Percentiles rank a stretch among this genome's conserved stretches.
phyloP scores from a whole-genome alignment of 1,140 invertebrate species.

The Agraylea sexmaculata region DNA sequence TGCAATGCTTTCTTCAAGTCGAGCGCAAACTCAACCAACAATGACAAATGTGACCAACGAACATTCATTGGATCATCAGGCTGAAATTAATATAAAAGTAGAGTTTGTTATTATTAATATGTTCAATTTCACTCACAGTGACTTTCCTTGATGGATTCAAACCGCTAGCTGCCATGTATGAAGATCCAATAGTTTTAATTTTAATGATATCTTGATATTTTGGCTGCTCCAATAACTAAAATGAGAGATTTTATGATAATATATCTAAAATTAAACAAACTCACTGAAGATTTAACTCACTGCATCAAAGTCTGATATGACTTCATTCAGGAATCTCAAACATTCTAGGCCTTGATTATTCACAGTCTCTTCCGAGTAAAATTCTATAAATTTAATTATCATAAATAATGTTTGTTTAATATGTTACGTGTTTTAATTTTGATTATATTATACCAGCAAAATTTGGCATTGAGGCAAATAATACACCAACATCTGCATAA shows the following conservation, averaged over 20 bases:
- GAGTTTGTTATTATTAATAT: not conserved
- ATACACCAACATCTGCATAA: constrained; percentile 81
- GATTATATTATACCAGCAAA: constrained; percentile 54
- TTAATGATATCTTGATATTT: constrained; percentile 88
- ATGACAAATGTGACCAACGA: constrained; percentile 72
- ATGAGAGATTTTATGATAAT: constrained; percentile 20
- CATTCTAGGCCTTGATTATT: constrained; percentile 95
- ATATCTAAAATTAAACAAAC: constrained; percentile 10
- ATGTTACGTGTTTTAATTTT: not conserved
- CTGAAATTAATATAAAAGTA: constrained; percentile 30
- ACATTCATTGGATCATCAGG: constrained; percentile 55
- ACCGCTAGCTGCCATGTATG: constrained; percentile 95
- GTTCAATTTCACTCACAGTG: constrained; percentile 38
- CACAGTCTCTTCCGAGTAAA: constrained; percentile 89
- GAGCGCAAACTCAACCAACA: constrained; percentile 81
- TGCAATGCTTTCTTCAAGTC: constrained; percentile 81
- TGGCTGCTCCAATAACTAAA: constrained; percentile 69
- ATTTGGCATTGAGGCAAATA: constrained; percentile 93
- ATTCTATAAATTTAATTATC: constrained; percentile 45
- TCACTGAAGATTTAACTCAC: constrained; percentile 43
- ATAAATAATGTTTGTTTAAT: constrained; percentile 4
- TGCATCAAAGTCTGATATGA: constrained; percentile 95
- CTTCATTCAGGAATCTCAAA: constrained; percentile 91
- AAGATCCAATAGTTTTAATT: constrained; percentile 96
- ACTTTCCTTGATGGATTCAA: constrained; percentile 60